A percentile compares a stretch with the other conserved stretches of the same genome.
These are phyloP conservation scores for Parasteatoda lunata DNA, from an alignment of 2,888 invertebrate species.

Conservation along the genomic window DNA sequence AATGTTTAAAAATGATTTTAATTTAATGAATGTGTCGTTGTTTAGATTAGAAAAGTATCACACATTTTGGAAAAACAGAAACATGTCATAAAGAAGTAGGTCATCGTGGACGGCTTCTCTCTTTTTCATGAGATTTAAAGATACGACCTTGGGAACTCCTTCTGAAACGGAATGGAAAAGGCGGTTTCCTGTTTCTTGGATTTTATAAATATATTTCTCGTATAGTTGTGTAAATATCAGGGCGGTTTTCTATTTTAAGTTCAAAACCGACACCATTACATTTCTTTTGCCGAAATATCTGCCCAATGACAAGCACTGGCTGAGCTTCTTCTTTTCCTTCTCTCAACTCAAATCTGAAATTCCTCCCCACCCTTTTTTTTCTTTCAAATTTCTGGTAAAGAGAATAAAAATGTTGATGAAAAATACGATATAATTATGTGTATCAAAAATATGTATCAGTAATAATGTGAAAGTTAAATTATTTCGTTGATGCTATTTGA, in stretches of 20 bases:
- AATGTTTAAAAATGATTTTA: too few species aligned
- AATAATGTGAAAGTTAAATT: too few species aligned
- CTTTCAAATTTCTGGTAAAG: too few species aligned
- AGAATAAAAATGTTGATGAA: too few species aligned
- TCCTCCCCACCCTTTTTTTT: too few species aligned
- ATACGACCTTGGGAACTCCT: slow-evolving; percentile 57
- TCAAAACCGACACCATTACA: slow-evolving; percentile 38
- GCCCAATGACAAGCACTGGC: slow-evolving; percentile 11
- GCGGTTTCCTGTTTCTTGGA: slow-evolving; percentile 63
- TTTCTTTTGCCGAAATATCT: slow-evolving; percentile 24
- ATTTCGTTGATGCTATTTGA: too few species aligned
- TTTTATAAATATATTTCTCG: slow-evolving; percentile 68
- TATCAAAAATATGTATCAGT: too few species aligned
- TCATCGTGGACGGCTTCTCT: slow-evolving; percentile 25
- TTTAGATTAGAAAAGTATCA: not conserved
- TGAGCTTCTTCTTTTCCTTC: slow-evolving; percentile 72
- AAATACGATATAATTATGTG: too few species aligned
- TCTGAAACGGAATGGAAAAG: slow-evolving; percentile 26
- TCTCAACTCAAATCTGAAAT: too few species aligned
- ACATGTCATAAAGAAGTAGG: slow-evolving; percentile 24
- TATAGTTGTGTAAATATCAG: slow-evolving; percentile 67
- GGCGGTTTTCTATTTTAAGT: slow-evolving; percentile 54
- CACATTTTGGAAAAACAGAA: not conserved
- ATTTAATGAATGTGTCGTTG: too few species aligned
- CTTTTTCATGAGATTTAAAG: slow-evolving; percentile 29